phyloP scores from a whole-genome alignment of 1,140 invertebrate genomes.

The Drosophila setifemur region DNA sequence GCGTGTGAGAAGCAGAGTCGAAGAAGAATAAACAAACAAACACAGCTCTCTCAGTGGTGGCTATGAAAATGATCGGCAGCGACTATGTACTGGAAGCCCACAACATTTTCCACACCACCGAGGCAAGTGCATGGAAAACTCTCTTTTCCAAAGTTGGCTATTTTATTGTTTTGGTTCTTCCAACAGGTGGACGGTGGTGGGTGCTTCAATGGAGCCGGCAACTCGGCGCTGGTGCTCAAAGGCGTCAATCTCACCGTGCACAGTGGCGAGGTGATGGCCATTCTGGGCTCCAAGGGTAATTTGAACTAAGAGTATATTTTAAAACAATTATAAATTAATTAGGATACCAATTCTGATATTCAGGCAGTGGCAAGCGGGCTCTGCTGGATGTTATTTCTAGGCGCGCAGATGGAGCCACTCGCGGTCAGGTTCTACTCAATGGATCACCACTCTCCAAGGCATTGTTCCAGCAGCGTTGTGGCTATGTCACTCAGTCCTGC shows the following conservation, averaged over 20 bases:
- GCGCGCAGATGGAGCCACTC: slow-evolving; percentile 87
- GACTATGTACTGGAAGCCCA: slow-evolving; percentile 94
- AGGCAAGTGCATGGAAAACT: slow-evolving; percentile 85
- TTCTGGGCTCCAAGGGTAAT: slow-evolving; percentile 94
- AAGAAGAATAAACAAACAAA: slow-evolving; percentile 56
- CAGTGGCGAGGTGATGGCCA: slow-evolving; percentile 94
- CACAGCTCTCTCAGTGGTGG: slow-evolving; percentile 30
- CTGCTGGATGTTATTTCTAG: slow-evolving; percentile 94
- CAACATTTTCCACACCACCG: slow-evolving; percentile 94
- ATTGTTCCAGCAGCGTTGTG: slow-evolving; percentile 92
- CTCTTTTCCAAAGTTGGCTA: slow-evolving; percentile 21
- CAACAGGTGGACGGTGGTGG: slow-evolving; percentile 90
- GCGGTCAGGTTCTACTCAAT: slow-evolving; percentile 93
- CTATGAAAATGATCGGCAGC: slow-evolving; percentile 87
- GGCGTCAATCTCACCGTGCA: slow-evolving; percentile 95
- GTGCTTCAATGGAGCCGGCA: slow-evolving; percentile 90
- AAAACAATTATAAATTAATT: neutral
- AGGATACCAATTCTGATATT: neutral
- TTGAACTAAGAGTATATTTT: neutral
- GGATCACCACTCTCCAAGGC: slow-evolving; percentile 90
- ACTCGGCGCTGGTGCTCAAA: slow-evolving; percentile 93
- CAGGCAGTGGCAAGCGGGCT: slow-evolving; percentile 94
- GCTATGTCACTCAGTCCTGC: slow-evolving; percentile 92
- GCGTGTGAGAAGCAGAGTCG: slow-evolving; percentile 34
- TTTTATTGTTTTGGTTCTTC: slow-evolving; percentile 29